A percentile compares a stretch with the other conserved stretches of the same genome.
Conservation (phyloP, 2,888 invertebrate species). For the Spilarctia lutea region DNA sequence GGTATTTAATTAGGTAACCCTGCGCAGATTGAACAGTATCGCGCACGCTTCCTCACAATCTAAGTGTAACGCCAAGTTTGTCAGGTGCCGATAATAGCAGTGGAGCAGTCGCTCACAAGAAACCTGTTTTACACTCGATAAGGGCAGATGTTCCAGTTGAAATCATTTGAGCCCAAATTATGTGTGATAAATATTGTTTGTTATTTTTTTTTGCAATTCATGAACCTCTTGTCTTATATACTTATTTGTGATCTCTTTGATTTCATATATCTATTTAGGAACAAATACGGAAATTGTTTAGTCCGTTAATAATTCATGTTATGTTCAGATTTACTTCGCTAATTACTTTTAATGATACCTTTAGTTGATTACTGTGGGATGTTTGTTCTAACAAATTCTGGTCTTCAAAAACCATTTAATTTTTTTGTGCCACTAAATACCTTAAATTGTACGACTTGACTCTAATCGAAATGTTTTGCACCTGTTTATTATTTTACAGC, state of each 20-base stretch:
- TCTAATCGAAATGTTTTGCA: neutral
- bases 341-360: neutral
- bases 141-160: constrained; percentile 26
- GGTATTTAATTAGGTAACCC: constrained; percentile 26
- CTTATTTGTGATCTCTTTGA: neutral
- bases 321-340: neutral
- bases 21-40: constrained; percentile 21
- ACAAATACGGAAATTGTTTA: neutral
- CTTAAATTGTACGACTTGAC: neutral
- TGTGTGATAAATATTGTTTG: constrained; percentile 17
- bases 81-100: constrained; percentile 44
- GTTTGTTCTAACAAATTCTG: neutral
- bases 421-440: neutral
- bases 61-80: constrained; percentile 42
- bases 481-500: neutral
- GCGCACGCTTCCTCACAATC: constrained; percentile 18
- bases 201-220: neutral
- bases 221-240: neutral
- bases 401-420: neutral
- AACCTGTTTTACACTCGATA: constrained; percentile 32
- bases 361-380: neutral
- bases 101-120: constrained; percentile 29
- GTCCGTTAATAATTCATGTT: too few relatives aligned
- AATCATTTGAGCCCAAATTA: constrained; percentile 13
- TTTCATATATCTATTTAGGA: neutral